Evolutionary conservation across 1,140 invertebrate species (phyloP), one percentile per base, ranked within the genome.

Genomic region (Cephus cinctus): DNA sequence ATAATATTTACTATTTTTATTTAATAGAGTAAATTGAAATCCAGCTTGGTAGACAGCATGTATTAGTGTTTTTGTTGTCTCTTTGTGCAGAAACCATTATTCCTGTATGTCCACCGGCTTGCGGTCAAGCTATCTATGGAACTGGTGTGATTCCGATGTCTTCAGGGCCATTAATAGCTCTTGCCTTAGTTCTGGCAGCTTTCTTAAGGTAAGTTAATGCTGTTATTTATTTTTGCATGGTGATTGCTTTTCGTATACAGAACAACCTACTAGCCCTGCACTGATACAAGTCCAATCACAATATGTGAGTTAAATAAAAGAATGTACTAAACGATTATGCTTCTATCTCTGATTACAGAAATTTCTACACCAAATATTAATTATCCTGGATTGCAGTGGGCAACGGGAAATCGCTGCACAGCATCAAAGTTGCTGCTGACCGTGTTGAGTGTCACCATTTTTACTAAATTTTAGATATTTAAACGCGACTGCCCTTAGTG

Each of bases 31-130:
- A n/a, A n/a, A n/a, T n/a, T n/a, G n/a, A n/a, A n/a, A n/a, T n/a
- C n/a, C n/a, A n/a, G 20, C 19, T 36, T 36, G 14, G 61, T 68
- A 67, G 60, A 16, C 20, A 46, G 73, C 75, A 77, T 77, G 72
- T 60, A 56, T 54, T 73, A 69, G 66, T 67, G 58, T 61, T 63
- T 68, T 60, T 54, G 56, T 57, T 62, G 43, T 66, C 64, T 68
- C 51, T 73, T 70, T 77, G 69, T 70, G 64, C 84, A 90, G 89
- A 94, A 82, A 89, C 90, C 39, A 86, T 92, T 67, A 92, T 93
- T 50, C 91, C 92, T 48, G 87, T 95, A 60, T 96, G 92, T 71
- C 92, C 92, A 57, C 92, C 92, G 56, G 92, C 92, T 63, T 96
- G 92, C 79, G 89, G 87, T 27, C 85, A 87, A 74, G 80, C 82